phyloP scores from a whole-genome alignment of 2,113 vertebrate genomes.

The Circaetus cinerascens region DNA sequence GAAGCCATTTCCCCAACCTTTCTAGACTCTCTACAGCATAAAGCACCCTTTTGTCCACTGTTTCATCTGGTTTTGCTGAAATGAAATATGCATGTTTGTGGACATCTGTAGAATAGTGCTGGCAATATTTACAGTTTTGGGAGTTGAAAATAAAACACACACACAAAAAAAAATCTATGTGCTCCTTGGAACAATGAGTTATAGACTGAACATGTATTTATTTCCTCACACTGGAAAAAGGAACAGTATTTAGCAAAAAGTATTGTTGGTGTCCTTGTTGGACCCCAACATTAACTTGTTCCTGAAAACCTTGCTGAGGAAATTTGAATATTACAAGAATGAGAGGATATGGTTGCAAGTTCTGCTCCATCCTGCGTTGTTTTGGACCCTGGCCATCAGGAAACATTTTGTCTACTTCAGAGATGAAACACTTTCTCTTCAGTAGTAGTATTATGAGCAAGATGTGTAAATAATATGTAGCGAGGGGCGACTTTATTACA shows the following conservation, averaged over 20 bases:
- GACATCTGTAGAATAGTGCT: neutral
- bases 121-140: neutral
- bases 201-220: neutral
- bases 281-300: neutral
- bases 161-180: neutral
- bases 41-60: neutral
- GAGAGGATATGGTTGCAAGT: neutral
- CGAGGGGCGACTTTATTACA: neutral
- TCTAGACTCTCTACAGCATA: accelerated
- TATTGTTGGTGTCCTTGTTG: neutral
- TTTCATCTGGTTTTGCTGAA: neutral
- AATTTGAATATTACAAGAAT: constrained; percentile 3
- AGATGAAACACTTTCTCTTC: constrained; percentile 31
- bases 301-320: constrained; percentile 17
- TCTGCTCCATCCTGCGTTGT: constrained; percentile 1
- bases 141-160: neutral
- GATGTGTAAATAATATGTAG: constrained; percentile 1
- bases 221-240: neutral
- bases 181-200: neutral
- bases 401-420: neutral
- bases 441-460: neutral
- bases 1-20: neutral
- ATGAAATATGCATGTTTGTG: neutral
- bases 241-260: neutral
- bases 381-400: constrained; percentile 20